Evolutionary conservation across 92 coral and sea anemone genomes (phyloP).

Genomic region (Epizoanthus ramosus): DNA sequence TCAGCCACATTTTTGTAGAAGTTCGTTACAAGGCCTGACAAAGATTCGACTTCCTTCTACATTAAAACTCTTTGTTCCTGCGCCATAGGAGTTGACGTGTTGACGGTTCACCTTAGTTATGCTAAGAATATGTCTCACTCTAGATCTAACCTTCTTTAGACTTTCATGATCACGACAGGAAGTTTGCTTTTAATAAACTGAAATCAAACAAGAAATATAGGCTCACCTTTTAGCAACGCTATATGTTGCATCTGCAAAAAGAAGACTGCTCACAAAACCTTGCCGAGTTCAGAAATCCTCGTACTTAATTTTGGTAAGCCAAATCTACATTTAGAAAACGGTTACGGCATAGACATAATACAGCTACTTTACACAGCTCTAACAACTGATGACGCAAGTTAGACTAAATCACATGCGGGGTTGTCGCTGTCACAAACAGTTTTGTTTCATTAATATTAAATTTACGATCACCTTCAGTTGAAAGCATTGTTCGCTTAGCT

Average conservation of each 20-base stretch:
- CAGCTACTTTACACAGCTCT: not conserved
- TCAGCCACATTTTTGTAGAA: not conserved
- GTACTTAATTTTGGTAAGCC: not conserved
- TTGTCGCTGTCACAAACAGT: constrained; percentile 18
- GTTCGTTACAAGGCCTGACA: not conserved
- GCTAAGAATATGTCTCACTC: not conserved
- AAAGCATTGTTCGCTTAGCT: constrained; percentile 28
- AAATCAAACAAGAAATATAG: not conserved
- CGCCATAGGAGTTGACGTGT: not conserved
- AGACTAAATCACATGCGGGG: not conserved
- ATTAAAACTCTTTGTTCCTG: not conserved
- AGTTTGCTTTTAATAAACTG: constrained; percentile 7
- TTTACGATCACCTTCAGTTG: constrained; percentile 19
- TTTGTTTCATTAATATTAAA: constrained; percentile 16
- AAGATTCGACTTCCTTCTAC: not conserved
- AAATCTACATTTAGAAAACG: not conserved
- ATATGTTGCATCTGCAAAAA: not conserved
- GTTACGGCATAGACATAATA: not conserved
- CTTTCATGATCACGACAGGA: not conserved
- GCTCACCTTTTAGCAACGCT: constrained; percentile 12
- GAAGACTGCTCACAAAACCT: not conserved
- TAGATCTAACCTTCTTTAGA: not conserved
- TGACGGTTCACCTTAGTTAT: not conserved
- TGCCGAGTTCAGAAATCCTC: constrained; percentile 1
- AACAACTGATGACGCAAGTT: not conserved